These are phyloP conservation scores for Drosophila peninsularis DNA, from an alignment of 2,888 invertebrate genomes.

Conservation along the genomic window DNA sequence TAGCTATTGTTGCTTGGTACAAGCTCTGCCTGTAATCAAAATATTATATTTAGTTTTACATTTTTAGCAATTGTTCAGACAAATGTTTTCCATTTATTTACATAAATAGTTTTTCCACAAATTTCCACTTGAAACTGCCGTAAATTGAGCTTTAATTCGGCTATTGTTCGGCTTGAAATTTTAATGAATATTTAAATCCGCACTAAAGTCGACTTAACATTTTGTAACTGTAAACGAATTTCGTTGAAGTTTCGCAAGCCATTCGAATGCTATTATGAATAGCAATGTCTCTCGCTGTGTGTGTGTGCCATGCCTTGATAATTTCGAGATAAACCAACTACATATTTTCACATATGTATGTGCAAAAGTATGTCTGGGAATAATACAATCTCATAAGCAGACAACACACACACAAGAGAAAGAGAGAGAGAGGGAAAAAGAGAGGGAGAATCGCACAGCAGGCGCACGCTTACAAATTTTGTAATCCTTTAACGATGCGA, in stretches of 20 bases:
- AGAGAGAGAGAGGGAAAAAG: no score
- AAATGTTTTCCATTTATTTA: not conserved
- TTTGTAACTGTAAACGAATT: constrained; percentile 21
- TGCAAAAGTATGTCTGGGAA: constrained; percentile 23
- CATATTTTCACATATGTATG: constrained; percentile 23
- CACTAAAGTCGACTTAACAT: constrained; percentile 20
- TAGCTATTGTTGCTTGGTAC: not conserved
- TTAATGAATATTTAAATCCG: constrained; percentile 23
- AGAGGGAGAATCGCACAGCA: constrained; percentile 33
- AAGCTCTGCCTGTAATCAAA: not conserved
- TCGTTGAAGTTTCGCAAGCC: constrained; percentile 7
- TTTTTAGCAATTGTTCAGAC: not conserved
- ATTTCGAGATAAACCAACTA: constrained; percentile 43
- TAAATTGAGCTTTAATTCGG: constrained; percentile 9
- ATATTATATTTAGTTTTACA: not conserved
- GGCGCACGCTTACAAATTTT: constrained; percentile 72
- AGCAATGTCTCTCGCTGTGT: constrained; percentile 4
- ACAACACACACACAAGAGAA: constrained; percentile 18
- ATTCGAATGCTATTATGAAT: constrained; percentile 27
- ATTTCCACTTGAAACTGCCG: not conserved
- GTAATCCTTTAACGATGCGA: constrained; percentile 77
- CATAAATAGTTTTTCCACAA: not conserved
- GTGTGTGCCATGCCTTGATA: constrained; percentile 36
- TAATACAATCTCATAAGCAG: constrained; percentile 14
- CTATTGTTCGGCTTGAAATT: constrained; percentile 7